Percentiles rank a stretch among this genome's conserved stretches.
Conservation (phyloP, 2,113 vertebrate genomes). For the Clarias batrachus region DNA sequence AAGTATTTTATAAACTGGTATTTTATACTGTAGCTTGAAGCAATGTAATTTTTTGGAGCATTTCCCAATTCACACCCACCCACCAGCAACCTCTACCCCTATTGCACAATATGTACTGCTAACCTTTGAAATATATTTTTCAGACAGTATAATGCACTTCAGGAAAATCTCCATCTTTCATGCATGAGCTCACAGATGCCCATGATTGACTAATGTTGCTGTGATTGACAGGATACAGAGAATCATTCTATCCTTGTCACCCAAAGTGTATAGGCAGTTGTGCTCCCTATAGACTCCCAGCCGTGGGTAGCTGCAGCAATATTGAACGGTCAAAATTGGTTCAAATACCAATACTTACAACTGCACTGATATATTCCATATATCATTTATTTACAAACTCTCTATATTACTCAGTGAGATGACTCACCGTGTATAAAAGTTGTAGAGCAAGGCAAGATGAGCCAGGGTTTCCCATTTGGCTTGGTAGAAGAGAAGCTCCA, state of each 20-base stretch:
- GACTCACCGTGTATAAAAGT: conserved; percentile 71
- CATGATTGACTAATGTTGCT: neutral
- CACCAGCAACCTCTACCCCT: neutral
- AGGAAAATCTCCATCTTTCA: neutral
- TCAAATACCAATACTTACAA: neutral
- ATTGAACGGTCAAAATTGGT: neutral
- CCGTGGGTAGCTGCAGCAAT: neutral
- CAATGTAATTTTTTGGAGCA: neutral
- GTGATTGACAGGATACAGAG: neutral
- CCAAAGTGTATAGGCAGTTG: neutral
- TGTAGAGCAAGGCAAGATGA: conserved; percentile 85
- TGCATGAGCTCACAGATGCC: neutral
- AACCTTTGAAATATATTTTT: neutral
- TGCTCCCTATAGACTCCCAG: neutral
- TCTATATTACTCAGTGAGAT: neutral
- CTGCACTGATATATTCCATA: neutral
- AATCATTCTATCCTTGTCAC: neutral
- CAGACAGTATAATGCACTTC: neutral
- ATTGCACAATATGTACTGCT: neutral
- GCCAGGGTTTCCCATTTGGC: conserved; percentile 86
- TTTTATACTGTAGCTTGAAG: neutral
- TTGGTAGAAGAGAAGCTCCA: conserved; percentile 81
- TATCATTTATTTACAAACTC: neutral
- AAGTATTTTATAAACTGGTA: neutral
- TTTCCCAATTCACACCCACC: neutral